Percentiles rank a stretch among this genome's conserved stretches.
phyloP scores from a whole-genome alignment of 2,888 invertebrate species.

The Cephus spinipes region DNA sequence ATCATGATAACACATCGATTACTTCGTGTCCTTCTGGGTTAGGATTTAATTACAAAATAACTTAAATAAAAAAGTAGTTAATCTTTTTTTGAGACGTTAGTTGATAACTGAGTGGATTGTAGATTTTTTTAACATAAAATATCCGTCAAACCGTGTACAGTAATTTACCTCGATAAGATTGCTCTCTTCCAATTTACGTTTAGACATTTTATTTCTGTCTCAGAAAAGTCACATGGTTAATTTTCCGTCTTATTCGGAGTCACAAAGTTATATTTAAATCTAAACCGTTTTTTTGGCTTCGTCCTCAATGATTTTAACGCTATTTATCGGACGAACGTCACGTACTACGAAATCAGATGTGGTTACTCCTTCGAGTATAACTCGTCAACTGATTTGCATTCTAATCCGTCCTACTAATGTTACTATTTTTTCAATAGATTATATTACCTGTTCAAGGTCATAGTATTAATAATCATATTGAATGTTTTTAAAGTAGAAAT shows the following conservation, averaged over 20 bases:
- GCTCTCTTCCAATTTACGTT: background rate
- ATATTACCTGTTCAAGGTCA: background rate
- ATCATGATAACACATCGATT: background rate
- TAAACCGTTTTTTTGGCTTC: background rate
- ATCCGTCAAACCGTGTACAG: background rate
- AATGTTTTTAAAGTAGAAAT: background rate
- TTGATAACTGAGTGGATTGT: background rate
- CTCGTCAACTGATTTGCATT: background rate
- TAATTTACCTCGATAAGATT: background rate
- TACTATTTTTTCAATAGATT: background rate
- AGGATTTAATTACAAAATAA: background rate
- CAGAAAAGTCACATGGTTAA: background rate
- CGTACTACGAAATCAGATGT: background rate
- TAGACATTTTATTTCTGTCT: background rate
- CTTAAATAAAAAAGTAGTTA: background rate
- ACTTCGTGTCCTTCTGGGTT: background rate
- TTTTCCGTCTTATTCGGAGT: background rate
- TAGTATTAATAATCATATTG: background rate
- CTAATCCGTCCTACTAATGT: background rate
- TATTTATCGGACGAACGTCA: background rate
- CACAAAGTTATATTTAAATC: background rate
- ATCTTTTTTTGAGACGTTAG: background rate
- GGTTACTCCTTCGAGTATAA: background rate
- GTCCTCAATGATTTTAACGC: background rate
- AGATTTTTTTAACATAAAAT: background rate